Conservation (phyloP, 2,888 invertebrate genomes). For the Ceriagrion tenellum region DNA sequence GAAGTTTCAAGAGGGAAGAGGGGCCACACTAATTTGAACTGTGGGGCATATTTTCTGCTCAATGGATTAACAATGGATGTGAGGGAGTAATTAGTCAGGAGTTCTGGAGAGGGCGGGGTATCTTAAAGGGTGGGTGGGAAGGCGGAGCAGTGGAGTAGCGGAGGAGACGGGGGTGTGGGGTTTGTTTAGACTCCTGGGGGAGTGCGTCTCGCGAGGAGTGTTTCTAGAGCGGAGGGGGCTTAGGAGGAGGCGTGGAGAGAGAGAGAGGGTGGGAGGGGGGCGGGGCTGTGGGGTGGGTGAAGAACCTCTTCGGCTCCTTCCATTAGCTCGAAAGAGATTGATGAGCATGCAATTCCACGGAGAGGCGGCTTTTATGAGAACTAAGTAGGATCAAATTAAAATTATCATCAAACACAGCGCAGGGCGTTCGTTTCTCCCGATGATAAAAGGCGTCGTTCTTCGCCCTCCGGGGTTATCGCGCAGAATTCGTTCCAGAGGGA, state of each 20-base stretch:
- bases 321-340: slow-evolving; percentile 67
- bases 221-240: not conserved
- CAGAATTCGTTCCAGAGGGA: not conserved
- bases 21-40: slow-evolving; percentile 62
- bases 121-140: too few relatives aligned
- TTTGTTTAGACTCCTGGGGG: slow-evolving; percentile 43
- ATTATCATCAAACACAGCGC: slow-evolving; percentile 29
- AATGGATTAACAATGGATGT: slow-evolving; percentile 66
- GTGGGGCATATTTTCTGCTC: slow-evolving; percentile 67
- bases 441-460: not conserved
- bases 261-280: too few relatives aligned
- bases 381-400: slow-evolving; percentile 61
- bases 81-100: slow-evolving; percentile 63
- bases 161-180: not conserved
- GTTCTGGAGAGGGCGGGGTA: not conserved
- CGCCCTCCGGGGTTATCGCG: not conserved
- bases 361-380: slow-evolving; percentile 48
- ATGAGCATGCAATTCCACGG: slow-evolving; percentile 60
- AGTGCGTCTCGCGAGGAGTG: slow-evolving; percentile 34
- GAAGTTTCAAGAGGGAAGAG: slow-evolving; percentile 50
- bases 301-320: slow-evolving; percentile 43
- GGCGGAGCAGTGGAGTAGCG: not conserved
- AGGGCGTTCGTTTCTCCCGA: not conserved
- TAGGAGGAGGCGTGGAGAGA: too few relatives aligned
- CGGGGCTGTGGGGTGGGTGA: not conserved